Percentiles rank a stretch among this genome's conserved stretches.
Evolutionary conservation across 2,113 vertebrate species (phyloP).

Genomic region (Oriolus oriolus): DNA sequence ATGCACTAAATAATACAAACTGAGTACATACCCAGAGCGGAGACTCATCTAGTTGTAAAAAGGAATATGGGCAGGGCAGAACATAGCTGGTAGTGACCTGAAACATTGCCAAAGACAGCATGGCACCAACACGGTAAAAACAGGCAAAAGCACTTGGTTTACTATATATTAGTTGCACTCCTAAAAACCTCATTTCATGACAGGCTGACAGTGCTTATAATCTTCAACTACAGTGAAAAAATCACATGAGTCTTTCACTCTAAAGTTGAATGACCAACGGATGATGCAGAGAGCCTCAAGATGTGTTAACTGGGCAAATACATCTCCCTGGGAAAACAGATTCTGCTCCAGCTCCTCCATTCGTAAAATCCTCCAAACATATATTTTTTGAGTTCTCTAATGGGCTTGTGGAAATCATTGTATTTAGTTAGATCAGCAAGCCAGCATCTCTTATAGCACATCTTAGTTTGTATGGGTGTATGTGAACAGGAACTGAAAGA

Average conservation of each 20-base stretch:
- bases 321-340: not conserved
- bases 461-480: not conserved
- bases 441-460: not conserved
- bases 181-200: not conserved
- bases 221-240: not conserved
- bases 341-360: not conserved
- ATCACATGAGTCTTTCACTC: not conserved
- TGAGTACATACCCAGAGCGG: not conserved
- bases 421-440: conserved; percentile 5
- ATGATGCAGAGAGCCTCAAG: not conserved
- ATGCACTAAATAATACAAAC: not conserved
- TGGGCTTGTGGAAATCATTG: not conserved
- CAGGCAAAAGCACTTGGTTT: not conserved
- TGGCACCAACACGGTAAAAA: not conserved
- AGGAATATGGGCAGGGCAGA: not conserved
- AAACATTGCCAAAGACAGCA: not conserved
- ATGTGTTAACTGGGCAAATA: not conserved
- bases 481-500: not conserved
- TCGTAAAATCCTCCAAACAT: not conserved
- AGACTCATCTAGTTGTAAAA: not conserved
- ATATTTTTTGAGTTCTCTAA: not conserved
- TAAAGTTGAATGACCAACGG: not conserved
- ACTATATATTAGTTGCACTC: not conserved
- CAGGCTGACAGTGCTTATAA: not conserved
- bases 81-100: not conserved